Evolutionary conservation across 2,113 vertebrate genomes (phyloP).

Genomic region (Todiramphus saurophagus): DNA sequence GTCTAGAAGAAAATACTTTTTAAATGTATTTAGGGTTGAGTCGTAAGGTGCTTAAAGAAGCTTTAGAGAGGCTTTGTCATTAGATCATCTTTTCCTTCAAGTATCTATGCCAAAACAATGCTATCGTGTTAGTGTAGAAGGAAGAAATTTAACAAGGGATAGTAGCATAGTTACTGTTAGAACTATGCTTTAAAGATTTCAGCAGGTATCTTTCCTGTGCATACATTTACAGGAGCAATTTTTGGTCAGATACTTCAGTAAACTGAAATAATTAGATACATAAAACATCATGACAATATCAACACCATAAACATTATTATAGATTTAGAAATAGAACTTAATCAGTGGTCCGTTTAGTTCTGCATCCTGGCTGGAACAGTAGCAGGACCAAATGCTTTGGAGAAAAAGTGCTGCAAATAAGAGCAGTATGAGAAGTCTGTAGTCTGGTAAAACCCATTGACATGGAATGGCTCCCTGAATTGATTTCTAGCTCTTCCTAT

Average conservation of each 20-base stretch:
- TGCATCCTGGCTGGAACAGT: neutral
- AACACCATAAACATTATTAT: neutral
- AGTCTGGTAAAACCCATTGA: neutral
- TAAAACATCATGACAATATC: neutral
- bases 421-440: neutral
- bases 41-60: neutral
- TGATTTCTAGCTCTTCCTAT: neutral
- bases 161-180: neutral
- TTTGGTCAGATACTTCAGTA: neutral
- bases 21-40: neutral
- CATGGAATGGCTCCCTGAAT: neutral
- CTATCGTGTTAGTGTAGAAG: neutral
- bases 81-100: neutral
- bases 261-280: neutral
- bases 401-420: neutral
- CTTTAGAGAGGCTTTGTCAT: neutral
- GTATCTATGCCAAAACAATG: neutral
- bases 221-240: neutral
- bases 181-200: neutral
- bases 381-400: neutral
- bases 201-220: neutral
- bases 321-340: neutral
- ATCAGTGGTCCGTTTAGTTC: neutral
- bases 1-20: neutral
- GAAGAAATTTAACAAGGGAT: neutral